These are phyloP conservation scores for Amaurobius ferox DNA, from an alignment of 2,888 invertebrate species.

Conservation along the genomic window DNA sequence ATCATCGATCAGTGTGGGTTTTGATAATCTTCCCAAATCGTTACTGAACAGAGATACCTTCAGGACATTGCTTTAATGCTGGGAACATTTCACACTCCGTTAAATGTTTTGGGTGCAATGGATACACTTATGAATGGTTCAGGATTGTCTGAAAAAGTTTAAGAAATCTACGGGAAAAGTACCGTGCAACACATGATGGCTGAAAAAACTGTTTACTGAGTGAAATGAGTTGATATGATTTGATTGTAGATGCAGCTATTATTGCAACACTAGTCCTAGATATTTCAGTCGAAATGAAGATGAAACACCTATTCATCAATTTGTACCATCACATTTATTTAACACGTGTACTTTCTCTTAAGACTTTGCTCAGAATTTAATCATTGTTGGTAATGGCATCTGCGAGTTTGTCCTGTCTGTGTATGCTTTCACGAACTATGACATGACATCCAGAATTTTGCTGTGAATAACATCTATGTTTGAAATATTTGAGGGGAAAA, in stretches of 20 bases:
- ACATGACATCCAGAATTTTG: too few species aligned
- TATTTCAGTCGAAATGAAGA: too few species aligned
- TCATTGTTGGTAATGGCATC: too few species aligned
- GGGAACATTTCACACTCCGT: conserved; percentile 3
- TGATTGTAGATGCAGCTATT: conserved; percentile 13
- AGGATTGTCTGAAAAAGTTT: not conserved
- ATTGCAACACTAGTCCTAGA: too few species aligned
- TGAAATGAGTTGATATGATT: not conserved
- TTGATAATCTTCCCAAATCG: conserved; percentile 1
- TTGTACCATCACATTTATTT: too few species aligned
- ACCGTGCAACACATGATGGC: conserved; percentile 6
- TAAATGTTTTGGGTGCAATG: conserved; percentile 10
- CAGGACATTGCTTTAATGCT: not conserved
- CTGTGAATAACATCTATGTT: too few species aligned
- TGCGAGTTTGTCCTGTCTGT: too few species aligned
- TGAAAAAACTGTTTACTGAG: not conserved
- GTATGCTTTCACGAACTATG: too few species aligned
- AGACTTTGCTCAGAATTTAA: too few species aligned
- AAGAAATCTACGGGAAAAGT: conserved; percentile 1
- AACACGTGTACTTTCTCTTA: too few species aligned
- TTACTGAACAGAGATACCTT: not conserved
- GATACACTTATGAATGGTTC: conserved; percentile 2
- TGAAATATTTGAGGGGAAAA: too few species aligned
- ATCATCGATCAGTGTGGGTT: not conserved
- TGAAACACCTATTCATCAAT: too few species aligned